These are phyloP conservation scores for Brotula barbata DNA, from an alignment of 2,797 vertebrate species.

Conservation along the genomic window DNA sequence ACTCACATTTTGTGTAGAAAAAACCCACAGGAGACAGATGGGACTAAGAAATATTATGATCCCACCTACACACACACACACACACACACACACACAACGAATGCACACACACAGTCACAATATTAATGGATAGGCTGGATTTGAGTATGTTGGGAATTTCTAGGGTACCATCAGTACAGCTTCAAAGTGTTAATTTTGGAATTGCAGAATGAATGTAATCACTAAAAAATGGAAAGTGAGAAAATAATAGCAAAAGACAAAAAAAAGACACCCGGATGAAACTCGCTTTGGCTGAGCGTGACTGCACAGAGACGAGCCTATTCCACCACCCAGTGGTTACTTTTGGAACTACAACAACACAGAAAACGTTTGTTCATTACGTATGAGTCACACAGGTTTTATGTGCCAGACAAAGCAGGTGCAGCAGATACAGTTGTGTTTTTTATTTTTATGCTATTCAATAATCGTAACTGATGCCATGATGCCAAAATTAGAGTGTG, in stretches of 20 bases:
- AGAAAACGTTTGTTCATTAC: no score
- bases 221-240: background rate
- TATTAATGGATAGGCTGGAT: background rate
- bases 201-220: background rate
- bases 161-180: background rate
- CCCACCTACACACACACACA: background rate
- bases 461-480: no score
- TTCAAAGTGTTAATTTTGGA: background rate
- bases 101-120: no score
- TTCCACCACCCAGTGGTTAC: slow-evolving; percentile 62
- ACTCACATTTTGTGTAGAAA: background rate
- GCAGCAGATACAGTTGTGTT: no score
- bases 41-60: slow-evolving; percentile 34
- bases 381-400: no score
- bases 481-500: no score
- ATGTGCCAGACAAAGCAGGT: no score
- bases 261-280: background rate
- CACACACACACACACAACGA: background rate
- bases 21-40: slow-evolving; percentile 63
- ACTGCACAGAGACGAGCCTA: slow-evolving; percentile 10
- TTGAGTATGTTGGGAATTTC: background rate
- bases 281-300: background rate
- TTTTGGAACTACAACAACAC: slow-evolving; percentile 28
- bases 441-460: no score
- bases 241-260: background rate